phyloP scores from a whole-genome alignment of 2,888 invertebrate genomes.

The Seira sanloemensis region DNA sequence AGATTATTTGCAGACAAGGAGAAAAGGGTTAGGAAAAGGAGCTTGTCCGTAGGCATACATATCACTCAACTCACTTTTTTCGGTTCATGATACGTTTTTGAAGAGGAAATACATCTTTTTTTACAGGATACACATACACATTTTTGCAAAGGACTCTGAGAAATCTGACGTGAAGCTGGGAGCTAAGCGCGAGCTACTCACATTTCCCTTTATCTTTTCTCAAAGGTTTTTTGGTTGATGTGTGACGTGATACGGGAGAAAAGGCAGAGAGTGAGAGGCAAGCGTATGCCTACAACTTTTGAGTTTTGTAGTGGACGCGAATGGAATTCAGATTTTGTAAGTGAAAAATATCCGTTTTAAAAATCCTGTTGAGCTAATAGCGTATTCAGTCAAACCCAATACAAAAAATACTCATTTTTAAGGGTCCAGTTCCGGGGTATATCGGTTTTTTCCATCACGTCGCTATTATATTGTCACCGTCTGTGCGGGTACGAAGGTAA shows the following conservation, averaged over 20 bases:
- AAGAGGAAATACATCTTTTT: neutral
- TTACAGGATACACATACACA: neutral
- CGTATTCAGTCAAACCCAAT: neutral
- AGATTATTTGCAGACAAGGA: neutral
- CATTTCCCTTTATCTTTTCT: neutral
- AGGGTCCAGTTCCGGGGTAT: neutral
- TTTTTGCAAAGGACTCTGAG: too few species aligned
- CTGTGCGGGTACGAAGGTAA: neutral
- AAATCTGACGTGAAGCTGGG: neutral
- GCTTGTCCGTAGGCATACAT: neutral
- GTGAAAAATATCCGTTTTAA: neutral
- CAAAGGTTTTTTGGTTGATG: neutral
- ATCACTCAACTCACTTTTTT: neutral
- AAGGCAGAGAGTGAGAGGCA: neutral
- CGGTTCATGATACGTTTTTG: neutral
- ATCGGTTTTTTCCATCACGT: neutral
- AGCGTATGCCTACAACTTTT: neutral
- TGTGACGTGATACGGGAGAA: neutral
- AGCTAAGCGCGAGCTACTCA: neutral
- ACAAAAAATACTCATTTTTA: too few species aligned
- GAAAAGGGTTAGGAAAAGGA: neutral
- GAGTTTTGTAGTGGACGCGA: conserved; percentile 25
- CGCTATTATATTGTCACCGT: neutral
- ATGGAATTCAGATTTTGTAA: conserved; percentile 46
- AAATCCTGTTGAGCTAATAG: neutral